Evolutionary conservation across 2,113 vertebrate species (phyloP).

Genomic region (Gasterosteus aculeatus): DNA sequence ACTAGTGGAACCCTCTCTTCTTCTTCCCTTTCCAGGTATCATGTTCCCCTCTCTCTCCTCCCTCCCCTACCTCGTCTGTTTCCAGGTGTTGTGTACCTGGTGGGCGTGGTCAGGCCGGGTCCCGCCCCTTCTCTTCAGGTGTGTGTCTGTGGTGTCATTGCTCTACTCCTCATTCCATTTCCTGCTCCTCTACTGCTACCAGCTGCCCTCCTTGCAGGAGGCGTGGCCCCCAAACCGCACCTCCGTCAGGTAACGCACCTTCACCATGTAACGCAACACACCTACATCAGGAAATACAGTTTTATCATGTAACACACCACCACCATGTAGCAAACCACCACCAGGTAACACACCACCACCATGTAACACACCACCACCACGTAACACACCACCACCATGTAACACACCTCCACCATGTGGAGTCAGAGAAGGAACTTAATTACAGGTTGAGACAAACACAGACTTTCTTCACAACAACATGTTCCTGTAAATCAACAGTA

Average conservation of each 20-base stretch:
- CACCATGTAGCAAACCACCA: neutral
- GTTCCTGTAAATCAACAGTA: neutral
- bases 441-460: neutral
- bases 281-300: neutral
- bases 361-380: neutral
- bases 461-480: neutral
- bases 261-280: conserved; percentile 27
- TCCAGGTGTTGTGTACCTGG: conserved; percentile 93
- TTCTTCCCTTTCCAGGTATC: conserved; percentile 89
- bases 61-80: conserved; percentile 91
- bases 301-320: neutral
- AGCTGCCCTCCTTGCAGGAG: conserved; percentile 64
- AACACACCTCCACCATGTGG: too few species aligned
- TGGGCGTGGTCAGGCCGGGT: conserved; percentile 91
- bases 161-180: conserved; percentile 84
- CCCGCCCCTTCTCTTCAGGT: conserved; percentile 88
- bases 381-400: neutral
- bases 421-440: too few species aligned
- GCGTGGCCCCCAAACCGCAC: conserved; percentile 46
- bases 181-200: conserved; percentile 65
- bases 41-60: conserved; percentile 94
- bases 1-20: conserved; percentile 77
- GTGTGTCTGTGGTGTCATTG: conserved; percentile 90
- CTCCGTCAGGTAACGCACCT: conserved; percentile 53
- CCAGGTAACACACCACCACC: neutral